A percentile compares a stretch with the other conserved stretches of the same genome.
Evolutionary conservation across 2,113 vertebrate species (phyloP).

Genomic region (Lepisosteus osseus): DNA sequence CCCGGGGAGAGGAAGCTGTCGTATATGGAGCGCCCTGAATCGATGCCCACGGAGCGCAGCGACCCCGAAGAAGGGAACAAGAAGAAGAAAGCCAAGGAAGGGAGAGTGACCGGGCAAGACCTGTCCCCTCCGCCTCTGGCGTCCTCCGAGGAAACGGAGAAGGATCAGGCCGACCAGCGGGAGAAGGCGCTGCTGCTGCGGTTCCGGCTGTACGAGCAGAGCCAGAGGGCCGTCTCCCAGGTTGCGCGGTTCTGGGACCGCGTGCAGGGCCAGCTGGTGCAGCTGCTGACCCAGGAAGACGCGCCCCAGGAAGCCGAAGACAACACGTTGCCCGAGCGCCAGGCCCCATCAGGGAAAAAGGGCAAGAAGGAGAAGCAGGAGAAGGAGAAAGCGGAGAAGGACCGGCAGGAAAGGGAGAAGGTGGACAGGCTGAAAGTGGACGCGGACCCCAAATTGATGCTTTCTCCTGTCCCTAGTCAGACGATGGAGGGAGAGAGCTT

Average conservation of each 20-base stretch:
- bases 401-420: conserved; percentile 42
- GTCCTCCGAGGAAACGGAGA: conserved; percentile 36
- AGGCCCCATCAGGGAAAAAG: conserved; percentile 48
- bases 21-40: conserved; percentile 37
- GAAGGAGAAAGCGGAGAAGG: conserved; percentile 52
- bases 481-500: conserved; percentile 4
- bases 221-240: conserved; percentile 48
- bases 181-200: conserved; percentile 53
- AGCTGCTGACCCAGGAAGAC: conserved; percentile 40
- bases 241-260: conserved; percentile 78
- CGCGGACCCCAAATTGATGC: conserved; percentile 14
- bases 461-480: conserved; percentile 30
- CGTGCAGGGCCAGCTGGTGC: conserved; percentile 50
- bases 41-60: conserved; percentile 26
- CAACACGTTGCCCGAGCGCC: conserved; percentile 38
- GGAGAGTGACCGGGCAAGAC: not conserved
- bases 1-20: conserved; percentile 39
- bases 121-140: not conserved
- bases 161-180: conserved; percentile 27
- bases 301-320: conserved; percentile 42
- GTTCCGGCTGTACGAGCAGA: conserved; percentile 69
- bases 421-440: conserved; percentile 37
- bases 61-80: conserved; percentile 47
- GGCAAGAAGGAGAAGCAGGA: conserved; percentile 65
- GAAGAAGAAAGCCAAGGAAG: conserved; percentile 35